These are phyloP conservation scores for Aplocera efformata DNA, from an alignment of 2,888 invertebrate species.

Conservation along the genomic window DNA sequence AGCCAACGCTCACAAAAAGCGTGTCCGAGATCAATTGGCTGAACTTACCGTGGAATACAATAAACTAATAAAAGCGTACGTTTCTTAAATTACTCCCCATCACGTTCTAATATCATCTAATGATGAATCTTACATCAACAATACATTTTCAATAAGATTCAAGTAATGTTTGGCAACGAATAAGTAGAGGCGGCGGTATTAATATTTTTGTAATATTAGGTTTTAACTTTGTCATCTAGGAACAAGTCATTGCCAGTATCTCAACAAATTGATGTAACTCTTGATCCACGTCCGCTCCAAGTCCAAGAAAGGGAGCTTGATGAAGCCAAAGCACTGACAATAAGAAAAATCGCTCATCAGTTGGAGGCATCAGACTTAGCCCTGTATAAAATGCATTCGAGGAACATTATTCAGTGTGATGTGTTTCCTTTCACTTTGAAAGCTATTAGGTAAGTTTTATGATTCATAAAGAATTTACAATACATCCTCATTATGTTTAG, in stretches of 20 bases:
- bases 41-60: conserved; percentile 80
- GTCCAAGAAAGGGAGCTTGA: conserved; percentile 82
- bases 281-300: conserved; percentile 84
- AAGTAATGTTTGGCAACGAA: too few relatives aligned
- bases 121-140: too few relatives aligned
- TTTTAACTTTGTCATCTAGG: conserved; percentile 32
- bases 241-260: conserved; percentile 82
- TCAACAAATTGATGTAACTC: conserved; percentile 83
- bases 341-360: conserved; percentile 84
- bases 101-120: too few relatives aligned
- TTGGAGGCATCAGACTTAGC: conserved; percentile 84
- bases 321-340: conserved; percentile 82
- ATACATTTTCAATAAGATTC: too few relatives aligned
- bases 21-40: conserved; percentile 76
- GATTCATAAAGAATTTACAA: too few relatives aligned
- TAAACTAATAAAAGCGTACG: conserved; percentile 76
- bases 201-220: too few relatives aligned
- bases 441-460: conserved; percentile 74
- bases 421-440: conserved; percentile 82
- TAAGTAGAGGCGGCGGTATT: too few relatives aligned
- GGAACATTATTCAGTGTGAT: conserved; percentile 84
- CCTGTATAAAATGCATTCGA: conserved; percentile 81
- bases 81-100: not conserved
- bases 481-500: too few relatives aligned
- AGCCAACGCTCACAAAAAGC: conserved; percentile 83